Evolutionary conservation across 1,140 invertebrate species (phyloP).

Genomic region (Drosophila setifemur): DNA sequence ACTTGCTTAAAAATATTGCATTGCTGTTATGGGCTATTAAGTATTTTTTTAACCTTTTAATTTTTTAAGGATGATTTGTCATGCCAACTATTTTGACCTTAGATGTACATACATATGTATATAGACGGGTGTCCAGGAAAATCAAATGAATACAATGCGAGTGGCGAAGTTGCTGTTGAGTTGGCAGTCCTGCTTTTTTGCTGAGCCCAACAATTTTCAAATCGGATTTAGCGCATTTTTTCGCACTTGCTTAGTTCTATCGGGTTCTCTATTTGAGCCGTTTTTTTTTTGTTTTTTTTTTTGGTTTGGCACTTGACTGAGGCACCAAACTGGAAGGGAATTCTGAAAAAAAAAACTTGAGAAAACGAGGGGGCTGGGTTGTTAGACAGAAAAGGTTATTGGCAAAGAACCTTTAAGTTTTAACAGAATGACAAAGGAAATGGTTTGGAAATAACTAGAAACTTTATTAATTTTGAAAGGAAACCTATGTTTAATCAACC

Average conservation of each 20-base stretch:
- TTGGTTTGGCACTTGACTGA: conserved; percentile 21
- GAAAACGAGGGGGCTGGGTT: background rate
- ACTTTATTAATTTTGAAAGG: too few relatives aligned
- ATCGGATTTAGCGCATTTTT: conserved; percentile 47
- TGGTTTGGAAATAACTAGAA: too few relatives aligned
- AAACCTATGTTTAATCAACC: too few relatives aligned
- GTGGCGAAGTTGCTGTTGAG: conserved; percentile 16
- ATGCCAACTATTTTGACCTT: background rate
- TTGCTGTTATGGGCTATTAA: too few relatives aligned
- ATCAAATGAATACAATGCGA: conserved; percentile 37
- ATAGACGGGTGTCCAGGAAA: background rate
- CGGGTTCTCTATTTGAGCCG: background rate
- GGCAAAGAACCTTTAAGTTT: background rate
- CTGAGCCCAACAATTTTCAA: conserved; percentile 42
- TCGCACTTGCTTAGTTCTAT: conserved; percentile 39
- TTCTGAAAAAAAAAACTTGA: background rate
- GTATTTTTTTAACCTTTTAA: too few relatives aligned
- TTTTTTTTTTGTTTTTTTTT: too few relatives aligned
- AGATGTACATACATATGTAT: background rate
- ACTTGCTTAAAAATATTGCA: too few relatives aligned
- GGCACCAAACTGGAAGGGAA: background rate
- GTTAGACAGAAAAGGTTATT: background rate
- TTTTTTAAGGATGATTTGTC: too few relatives aligned
- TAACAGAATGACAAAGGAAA: too few relatives aligned
- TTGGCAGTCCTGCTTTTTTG: conserved; percentile 30